A percentile compares a stretch with the other conserved stretches of the same genome.
These are phyloP conservation scores for Loriculus beryllinus DNA, from an alignment of 2,797 vertebrate species.

Conservation along the genomic window DNA sequence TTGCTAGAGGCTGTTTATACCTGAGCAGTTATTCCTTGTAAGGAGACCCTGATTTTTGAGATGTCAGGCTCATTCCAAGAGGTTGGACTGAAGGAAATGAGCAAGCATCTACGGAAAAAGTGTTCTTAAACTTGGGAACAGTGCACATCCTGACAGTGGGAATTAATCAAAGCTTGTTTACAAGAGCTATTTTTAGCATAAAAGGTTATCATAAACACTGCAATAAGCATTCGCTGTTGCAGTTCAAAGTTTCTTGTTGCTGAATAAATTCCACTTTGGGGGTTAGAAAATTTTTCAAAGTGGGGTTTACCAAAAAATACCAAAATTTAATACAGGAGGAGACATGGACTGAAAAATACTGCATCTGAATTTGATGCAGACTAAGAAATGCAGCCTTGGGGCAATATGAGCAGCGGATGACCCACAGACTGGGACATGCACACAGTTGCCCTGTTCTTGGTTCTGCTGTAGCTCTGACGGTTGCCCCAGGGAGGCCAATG, in stretches of 20 bases:
- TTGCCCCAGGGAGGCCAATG: neutral
- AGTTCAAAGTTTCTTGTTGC: constrained; percentile 34
- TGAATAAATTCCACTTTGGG: neutral
- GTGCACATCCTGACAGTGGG: constrained; percentile 78
- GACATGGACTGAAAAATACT: neutral
- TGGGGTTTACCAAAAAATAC: neutral
- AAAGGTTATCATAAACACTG: constrained; percentile 71
- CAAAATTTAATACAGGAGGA: neutral
- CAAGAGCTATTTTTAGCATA: constrained; percentile 77
- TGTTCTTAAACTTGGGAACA: constrained; percentile 71
- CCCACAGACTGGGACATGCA: neutral
- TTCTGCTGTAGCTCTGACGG: neutral
- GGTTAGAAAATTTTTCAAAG: neutral
- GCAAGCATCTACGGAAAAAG: constrained; percentile 75
- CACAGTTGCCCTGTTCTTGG: neutral
- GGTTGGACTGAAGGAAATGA: constrained; percentile 74
- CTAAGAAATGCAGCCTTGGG: neutral
- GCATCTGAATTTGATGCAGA: neutral
- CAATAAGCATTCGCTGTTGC: constrained; percentile 1
- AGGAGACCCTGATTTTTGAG: constrained; percentile 32
- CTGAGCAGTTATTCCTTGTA: constrained; percentile 18
- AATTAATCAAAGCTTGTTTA: constrained; percentile 83
- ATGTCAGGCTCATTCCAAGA: constrained; percentile 37
- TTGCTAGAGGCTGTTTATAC: constrained; percentile 26
- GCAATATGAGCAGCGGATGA: neutral